Percentiles rank a stretch among this genome's conserved stretches.
phyloP scores from a whole-genome alignment of 2,888 invertebrate species.

The Platypus cylindrus region DNA sequence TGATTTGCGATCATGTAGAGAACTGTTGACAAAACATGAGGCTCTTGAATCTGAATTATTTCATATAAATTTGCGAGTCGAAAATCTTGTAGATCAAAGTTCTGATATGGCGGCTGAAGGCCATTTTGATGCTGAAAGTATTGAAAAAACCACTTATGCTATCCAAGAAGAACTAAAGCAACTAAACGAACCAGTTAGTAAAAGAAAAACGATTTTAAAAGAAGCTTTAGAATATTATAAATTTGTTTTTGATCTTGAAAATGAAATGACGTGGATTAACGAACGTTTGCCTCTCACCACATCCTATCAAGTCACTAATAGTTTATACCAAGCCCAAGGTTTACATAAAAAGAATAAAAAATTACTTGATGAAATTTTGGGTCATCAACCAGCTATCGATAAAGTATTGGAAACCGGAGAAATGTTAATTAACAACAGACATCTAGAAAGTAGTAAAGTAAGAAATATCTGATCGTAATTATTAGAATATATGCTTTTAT shows the following conservation, averaged over 20 bases:
- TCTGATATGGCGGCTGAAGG: conserved; percentile 86
- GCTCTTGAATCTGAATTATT: conserved; percentile 74
- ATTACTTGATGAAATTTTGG: conserved; percentile 76
- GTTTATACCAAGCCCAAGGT: conserved; percentile 84
- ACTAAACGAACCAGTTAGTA: conserved; percentile 58
- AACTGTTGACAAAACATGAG: conserved; percentile 82
- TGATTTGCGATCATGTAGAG: conserved; percentile 75
- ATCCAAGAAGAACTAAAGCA: conserved; percentile 58
- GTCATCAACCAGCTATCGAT: conserved; percentile 74
- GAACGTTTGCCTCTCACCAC: conserved; percentile 76
- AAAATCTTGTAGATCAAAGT: conserved; percentile 64
- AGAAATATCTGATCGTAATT: conserved; percentile 6
- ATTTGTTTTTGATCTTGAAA: conserved; percentile 84
- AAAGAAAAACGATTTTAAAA: conserved; percentile 64
- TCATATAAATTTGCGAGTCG: conserved; percentile 71
- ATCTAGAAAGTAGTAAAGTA: conserved; percentile 70
- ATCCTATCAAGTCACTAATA: conserved; percentile 64
- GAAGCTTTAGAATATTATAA: conserved; percentile 80
- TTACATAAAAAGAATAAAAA: conserved; percentile 90
- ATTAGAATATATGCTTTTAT: conserved; percentile 13
- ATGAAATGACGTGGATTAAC: conserved; percentile 89
- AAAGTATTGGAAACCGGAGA: conserved; percentile 72
- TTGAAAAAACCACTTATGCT: conserved; percentile 62
- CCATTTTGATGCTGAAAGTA: conserved; percentile 86
- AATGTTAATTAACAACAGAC: conserved; percentile 56